phyloP scores from a whole-genome alignment of 1,140 invertebrate species.

The Pomacea maculata region DNA sequence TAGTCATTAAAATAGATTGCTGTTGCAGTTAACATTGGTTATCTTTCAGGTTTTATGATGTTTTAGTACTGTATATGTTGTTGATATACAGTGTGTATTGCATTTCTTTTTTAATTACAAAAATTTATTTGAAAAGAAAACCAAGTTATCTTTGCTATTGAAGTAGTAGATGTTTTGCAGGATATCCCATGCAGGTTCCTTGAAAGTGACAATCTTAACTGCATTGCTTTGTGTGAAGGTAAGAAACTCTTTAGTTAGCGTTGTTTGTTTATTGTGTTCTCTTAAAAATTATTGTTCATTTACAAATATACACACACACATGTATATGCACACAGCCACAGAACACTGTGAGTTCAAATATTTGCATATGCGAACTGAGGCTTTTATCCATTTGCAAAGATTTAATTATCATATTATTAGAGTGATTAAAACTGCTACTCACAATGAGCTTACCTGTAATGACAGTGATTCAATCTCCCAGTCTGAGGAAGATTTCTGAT shows the following conservation, averaged over 20 bases:
- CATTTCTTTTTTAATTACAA: too few species aligned
- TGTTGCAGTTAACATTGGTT: not conserved
- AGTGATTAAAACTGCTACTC: not conserved
- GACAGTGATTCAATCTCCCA: slow-evolving; percentile 46
- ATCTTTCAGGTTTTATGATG: not conserved
- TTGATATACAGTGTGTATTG: not conserved
- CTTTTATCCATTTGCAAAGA: not conserved
- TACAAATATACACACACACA: not conserved
- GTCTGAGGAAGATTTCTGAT: slow-evolving; percentile 39
- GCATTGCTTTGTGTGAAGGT: slow-evolving; percentile 55
- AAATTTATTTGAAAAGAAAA: too few species aligned
- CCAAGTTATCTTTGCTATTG: too few species aligned
- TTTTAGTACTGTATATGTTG: not conserved
- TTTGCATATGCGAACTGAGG: not conserved
- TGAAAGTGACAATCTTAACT: slow-evolving; percentile 37
- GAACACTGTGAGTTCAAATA: not conserved
- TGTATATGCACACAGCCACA: too few species aligned
- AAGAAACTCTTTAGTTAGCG: not conserved
- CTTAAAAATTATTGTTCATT: not conserved
- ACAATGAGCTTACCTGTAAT: slow-evolving; percentile 13
- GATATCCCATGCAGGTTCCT: slow-evolving; percentile 29
- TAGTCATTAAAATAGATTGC: not conserved
- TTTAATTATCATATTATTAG: not conserved
- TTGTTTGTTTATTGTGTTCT: not conserved
- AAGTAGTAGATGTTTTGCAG: slow-evolving; percentile 14